Evolutionary conservation across 2,113 vertebrate species (phyloP), one percentile per base, ranked within the genome.

Genomic region (Aspiorhynchus laticeps): DNA sequence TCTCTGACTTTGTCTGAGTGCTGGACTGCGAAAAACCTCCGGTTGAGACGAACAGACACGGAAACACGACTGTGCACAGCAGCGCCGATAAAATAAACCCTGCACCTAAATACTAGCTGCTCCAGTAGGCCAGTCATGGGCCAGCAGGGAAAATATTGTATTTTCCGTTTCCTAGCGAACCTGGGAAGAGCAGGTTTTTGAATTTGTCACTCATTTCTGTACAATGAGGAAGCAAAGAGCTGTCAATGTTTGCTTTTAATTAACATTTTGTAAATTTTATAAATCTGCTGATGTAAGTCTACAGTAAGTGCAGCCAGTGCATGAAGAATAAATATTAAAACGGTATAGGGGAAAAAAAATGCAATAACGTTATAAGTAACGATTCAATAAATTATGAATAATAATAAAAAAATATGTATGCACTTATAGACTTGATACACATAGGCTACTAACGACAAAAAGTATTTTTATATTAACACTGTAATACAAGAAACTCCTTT

Each of bases 31-130:
- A 8, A 26, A 56, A 76, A 76, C 56, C 79, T 41, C 15, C n/a
- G 26, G 74, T 79, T 61, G 12, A 7, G 31, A 33, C 33, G 9
- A 36, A 24, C 77, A 24, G 19, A 24, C 31, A 14, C 14, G 36
- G n/a, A 7, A 80, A 63, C 21, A 21, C 56, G 33, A 65, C 48
- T 71, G 67, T 46, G 84, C 53, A n/a, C 41, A 41, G 41, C 71
- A 21, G 56, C 74, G 31, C 11, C n/a, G 41, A 38, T 83, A 24
- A 76, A 65, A 65, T 38, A 81, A 65, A 43, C 80, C 61, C 79
- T 10, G 14, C 4, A 4, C 24, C 24, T 65, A 81, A 65, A 81
- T 43, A 67, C 14, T 80, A 10, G 21, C 33, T 80, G 56, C 14
- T 59, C 36, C 80, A 31, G 26, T 31, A 10, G 59, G 15, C 38